Evolutionary conservation across 2,113 vertebrate genomes (phyloP).

Genomic region (Panurus biarmicus): DNA sequence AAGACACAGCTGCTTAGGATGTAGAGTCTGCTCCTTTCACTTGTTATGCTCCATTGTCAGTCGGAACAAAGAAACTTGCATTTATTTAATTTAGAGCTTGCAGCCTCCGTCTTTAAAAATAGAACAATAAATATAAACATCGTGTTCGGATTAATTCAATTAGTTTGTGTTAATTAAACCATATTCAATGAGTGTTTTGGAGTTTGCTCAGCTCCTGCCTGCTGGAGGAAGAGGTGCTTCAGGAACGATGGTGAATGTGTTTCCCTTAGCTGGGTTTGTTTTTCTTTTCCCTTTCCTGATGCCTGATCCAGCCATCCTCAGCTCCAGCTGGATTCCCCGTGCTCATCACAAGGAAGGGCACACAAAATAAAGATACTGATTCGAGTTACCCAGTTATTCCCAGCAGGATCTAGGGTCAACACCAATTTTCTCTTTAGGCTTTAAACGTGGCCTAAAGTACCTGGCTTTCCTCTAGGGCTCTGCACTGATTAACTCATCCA

Average conservation of each 20-base stretch:
- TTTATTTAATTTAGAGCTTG: conserved; percentile 24
- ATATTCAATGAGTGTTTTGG: background rate
- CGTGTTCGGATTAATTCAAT: background rate
- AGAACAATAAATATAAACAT: background rate
- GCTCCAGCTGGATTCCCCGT: background rate
- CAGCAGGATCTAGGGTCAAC: background rate
- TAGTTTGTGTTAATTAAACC: background rate
- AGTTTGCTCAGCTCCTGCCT: background rate
- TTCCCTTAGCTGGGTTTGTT: background rate
- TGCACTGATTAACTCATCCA: background rate
- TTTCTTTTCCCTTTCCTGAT: background rate
- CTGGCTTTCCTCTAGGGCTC: background rate
- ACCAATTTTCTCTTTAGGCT: background rate
- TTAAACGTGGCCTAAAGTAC: background rate
- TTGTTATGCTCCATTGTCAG: background rate
- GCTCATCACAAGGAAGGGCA: background rate
- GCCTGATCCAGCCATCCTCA: background rate
- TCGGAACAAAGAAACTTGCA: background rate
- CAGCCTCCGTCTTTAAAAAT: background rate
- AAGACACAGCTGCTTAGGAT: background rate
- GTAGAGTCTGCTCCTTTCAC: background rate
- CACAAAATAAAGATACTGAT: background rate
- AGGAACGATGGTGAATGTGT: background rate
- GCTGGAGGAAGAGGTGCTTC: background rate
- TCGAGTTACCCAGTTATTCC: background rate